phyloP scores from a whole-genome alignment of 2,888 invertebrate genomes.

The Notocelia uddmanniana region DNA sequence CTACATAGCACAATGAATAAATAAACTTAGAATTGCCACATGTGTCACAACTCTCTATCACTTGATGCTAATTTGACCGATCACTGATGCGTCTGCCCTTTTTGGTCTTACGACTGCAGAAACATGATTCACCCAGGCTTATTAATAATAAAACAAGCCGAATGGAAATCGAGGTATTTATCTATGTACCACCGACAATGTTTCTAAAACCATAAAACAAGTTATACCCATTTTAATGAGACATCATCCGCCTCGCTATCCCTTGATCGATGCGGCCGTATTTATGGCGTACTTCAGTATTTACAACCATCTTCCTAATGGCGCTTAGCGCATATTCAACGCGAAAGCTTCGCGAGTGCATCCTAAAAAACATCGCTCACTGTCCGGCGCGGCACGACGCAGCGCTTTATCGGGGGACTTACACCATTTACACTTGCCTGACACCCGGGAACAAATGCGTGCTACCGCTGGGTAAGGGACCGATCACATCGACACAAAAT shows the following conservation, averaged over 20 bases:
- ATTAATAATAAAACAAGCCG: not conserved
- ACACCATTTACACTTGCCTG: slow-evolving; percentile 19
- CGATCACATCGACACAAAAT: not conserved
- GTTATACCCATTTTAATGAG: slow-evolving; percentile 19
- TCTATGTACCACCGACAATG: slow-evolving; percentile 10
- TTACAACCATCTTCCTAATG: slow-evolving; percentile 28
- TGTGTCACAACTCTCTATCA: not conserved
- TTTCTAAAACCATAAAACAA: slow-evolving; percentile 24
- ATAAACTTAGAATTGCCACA: not conserved
- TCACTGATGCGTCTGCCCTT: not conserved
- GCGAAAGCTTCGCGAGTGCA: slow-evolving; percentile 1
- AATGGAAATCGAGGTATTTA: not conserved
- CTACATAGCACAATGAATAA: not conserved
- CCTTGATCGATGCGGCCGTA: slow-evolving; percentile 12
- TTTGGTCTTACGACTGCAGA: not conserved
- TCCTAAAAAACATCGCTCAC: slow-evolving; percentile 25
- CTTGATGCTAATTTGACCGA: not conserved
- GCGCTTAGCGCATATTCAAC: slow-evolving; percentile 12
- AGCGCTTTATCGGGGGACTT: slow-evolving; percentile 12
- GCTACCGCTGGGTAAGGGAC: slow-evolving; percentile 2
- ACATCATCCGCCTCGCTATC: slow-evolving; percentile 7
- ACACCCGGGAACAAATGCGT: slow-evolving; percentile 32
- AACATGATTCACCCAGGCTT: too few relatives aligned
- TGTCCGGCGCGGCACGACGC: slow-evolving; percentile 25
- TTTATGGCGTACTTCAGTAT: slow-evolving; percentile 28